Evolutionary conservation across 2,888 invertebrate species (phyloP), one percentile per base, ranked within the genome.

Genomic region (Apoderus coryli): DNA sequence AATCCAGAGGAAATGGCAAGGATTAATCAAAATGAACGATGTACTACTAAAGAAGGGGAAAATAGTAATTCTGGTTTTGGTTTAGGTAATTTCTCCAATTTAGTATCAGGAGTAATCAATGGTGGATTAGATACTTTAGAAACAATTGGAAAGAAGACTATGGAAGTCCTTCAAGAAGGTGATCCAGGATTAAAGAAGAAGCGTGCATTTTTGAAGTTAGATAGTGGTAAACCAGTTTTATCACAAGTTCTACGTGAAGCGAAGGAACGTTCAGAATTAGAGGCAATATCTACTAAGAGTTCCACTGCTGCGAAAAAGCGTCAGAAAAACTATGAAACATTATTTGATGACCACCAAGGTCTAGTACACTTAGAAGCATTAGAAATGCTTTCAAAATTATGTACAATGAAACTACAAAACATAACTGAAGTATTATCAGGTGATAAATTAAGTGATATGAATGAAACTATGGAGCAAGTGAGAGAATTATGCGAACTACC

Each of bases 121-220:
- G 80, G 81, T 1, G 82, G 86, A 11, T 59, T 86, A 13, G 90
- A 86, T 50, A 90, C 90, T 0, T 59, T 93, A 26, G 93, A 93
- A 58, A 78, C 80, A 0, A 82, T 93, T 40, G 93, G 93, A 4
- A 90, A 90, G 54, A 90, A 90, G 54, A 93, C 92, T 0, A 88
- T 90, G 77, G 80, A 85, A 50, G 86, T 86, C 0, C 59, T 92
- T 2, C 88, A 89, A 53, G 89, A 92, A 34, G 88, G 88, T 14
- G 90, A 92, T 57, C 89, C 89, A 0, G 82, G 88, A 0, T 57
- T 89, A 10, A 79, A 76, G 43, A 82, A 82, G 47, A 79, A 80
- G 49, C 59, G 76, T 22, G 74, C 76, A 1, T 64, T 80, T 46
- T 61, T 82, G 3, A 65, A 67, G 28, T 56, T 71, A 4, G 69